phyloP scores from a whole-genome alignment of 2,888 invertebrate genomes.

The Slavum lentiscoides region DNA sequence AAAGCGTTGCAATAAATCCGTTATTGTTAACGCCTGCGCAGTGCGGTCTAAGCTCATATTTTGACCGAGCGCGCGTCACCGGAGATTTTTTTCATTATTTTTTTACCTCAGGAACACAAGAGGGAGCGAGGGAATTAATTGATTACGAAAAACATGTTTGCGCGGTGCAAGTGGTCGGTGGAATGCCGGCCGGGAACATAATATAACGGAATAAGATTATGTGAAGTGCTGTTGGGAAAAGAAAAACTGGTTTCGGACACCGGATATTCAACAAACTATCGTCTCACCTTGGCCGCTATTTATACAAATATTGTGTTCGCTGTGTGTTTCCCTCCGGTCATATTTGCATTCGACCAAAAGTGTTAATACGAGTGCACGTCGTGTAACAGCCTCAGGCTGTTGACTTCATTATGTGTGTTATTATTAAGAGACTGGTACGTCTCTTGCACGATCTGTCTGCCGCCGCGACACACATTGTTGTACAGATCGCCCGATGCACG shows the following conservation, averaged over 20 bases:
- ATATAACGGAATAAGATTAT: conserved; percentile 46
- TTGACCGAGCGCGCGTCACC: no score
- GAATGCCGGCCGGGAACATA: conserved; percentile 40
- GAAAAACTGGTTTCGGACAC: conserved; percentile 44
- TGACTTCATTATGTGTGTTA: background rate
- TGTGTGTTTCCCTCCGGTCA: background rate
- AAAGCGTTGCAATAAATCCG: no score
- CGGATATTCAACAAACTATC: conserved; percentile 32
- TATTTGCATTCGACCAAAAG: conserved; percentile 27
- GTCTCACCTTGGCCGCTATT: conserved; percentile 53
- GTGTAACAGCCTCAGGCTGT: background rate
- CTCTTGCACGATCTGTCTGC: background rate
- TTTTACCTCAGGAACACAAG: no score
- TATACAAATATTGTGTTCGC: conserved; percentile 19
- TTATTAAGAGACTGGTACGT: no score
- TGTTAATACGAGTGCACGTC: conserved; percentile 25
- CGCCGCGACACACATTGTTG: no score
- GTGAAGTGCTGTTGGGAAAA: conserved; percentile 29
- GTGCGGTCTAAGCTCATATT: no score
- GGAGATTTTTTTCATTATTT: no score
- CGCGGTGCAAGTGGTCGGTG: conserved; percentile 17
- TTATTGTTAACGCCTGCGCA: no score
- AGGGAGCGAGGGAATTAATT: background rate
- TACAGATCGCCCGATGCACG: no score
- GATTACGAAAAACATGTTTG: conserved; percentile 34